Evolutionary conservation across 2,113 vertebrate genomes (phyloP).

Genomic region (Brachyhypopomus occidentalis): DNA sequence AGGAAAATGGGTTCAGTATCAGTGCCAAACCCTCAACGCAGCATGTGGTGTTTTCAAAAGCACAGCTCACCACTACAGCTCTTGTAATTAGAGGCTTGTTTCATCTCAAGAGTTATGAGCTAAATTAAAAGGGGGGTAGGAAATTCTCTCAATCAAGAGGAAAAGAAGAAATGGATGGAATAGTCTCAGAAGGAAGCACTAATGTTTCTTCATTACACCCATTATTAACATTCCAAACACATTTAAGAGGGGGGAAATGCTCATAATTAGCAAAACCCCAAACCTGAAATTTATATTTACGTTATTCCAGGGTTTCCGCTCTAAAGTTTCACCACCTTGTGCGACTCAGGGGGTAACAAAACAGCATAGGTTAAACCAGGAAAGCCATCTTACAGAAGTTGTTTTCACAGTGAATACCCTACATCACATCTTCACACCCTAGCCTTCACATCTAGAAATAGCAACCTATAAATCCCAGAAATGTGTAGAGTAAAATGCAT

Average conservation of each 20-base stretch:
- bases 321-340: no score
- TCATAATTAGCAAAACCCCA: no score
- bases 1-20: background rate
- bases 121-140: constrained; percentile 26
- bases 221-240: no score
- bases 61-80: background rate
- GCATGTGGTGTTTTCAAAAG: constrained; percentile 1
- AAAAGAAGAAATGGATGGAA: background rate
- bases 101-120: background rate
- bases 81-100: background rate
- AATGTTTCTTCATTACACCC: no score
- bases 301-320: no score
- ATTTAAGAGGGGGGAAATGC: no score
- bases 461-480: background rate
- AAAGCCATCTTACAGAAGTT: background rate
- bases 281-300: no score
- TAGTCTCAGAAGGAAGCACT: no score
- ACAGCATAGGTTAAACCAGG: background rate
- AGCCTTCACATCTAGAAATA: background rate
- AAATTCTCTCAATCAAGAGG: background rate
- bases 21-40: background rate
- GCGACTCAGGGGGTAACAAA: background rate
- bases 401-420: background rate
- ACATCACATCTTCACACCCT: background rate
- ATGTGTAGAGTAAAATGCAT: background rate